Evolutionary conservation across 2,797 vertebrate species (phyloP), one percentile per base, ranked within the genome.

Genomic region (Bradypodion ventrale): DNA sequence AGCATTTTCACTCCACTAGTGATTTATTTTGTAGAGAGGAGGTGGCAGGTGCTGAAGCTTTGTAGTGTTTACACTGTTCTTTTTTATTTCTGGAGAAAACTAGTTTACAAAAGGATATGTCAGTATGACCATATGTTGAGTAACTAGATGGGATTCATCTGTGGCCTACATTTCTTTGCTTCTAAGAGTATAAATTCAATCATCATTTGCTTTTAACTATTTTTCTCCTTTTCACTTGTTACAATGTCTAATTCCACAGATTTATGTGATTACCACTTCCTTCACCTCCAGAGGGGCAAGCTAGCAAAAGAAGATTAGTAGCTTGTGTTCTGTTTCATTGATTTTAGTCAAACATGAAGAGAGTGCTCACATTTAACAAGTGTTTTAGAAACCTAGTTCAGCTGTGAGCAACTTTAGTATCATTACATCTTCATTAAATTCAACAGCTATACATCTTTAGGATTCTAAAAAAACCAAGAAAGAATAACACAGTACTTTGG

Each of bases 401-500:
- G 44, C 21, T 15, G 7, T 72, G 27, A 63, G 13, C 59, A 44
- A 77, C 21, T 59, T 82, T 78, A 82, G 59, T 86, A 82, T 76
- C 46, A 66, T 78, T 86, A 73, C 23, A 76, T 73, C 44, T 87
- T 63, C 75, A 80, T 84, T 87, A 56, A 65, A 70, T 83, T 79
- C 44, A 46, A 56, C 12, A 42, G 9, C 2, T 56, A 63, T 23
- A 23, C 25, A 49, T 75, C 65, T 44, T 79, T 44, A 73, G 12
- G 74, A 75, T 65, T 46, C 7, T 35, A 72, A 63, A 76, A 42
- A 70, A 65, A 76, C 16, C 15, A 3, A 13, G 27, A 35, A 63
- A 66, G 35, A 81, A 72, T 19, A 37, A 25, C 56, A 35, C 15
- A 77, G 27, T 65, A 56, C 7, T 66, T 65, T 77, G 44, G 19